These are phyloP conservation scores for Alosa alosa DNA, from an alignment of 2,113 vertebrate species.

Conservation along the genomic window DNA sequence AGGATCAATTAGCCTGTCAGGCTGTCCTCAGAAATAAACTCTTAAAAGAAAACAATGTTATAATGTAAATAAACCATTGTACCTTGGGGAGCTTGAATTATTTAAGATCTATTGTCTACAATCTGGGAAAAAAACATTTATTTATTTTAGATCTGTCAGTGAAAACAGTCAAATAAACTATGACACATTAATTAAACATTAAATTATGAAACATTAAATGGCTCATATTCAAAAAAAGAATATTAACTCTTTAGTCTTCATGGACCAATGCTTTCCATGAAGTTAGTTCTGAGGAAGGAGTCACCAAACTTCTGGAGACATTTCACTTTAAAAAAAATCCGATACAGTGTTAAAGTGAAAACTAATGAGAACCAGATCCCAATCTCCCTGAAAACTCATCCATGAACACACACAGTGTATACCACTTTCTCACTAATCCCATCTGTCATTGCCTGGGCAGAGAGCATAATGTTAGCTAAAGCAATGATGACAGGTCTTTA, in stretches of 20 bases:
- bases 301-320: neutral
- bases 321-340: neutral
- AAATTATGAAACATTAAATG: too few relatives aligned
- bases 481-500: slow-evolving; percentile 39
- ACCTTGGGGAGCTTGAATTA: neutral
- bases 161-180: too few relatives aligned
- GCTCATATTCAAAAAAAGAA: too few relatives aligned
- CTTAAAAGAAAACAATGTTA: neutral
- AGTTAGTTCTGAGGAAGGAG: neutral
- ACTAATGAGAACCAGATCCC: neutral
- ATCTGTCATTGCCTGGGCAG: neutral
- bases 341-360: neutral
- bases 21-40: neutral
- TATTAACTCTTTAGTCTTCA: neutral
- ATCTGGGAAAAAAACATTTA: neutral
- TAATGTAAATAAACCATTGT: neutral
- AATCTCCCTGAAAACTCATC: neutral
- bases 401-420: neutral
- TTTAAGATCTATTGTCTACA: neutral
- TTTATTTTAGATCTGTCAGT: neutral
- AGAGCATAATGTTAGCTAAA: slow-evolving; percentile 33
- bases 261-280: neutral
- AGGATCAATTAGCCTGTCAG: neutral
- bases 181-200: too few relatives aligned
- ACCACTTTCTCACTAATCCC: neutral